phyloP scores from a whole-genome alignment of 1,140 invertebrate genomes.

The Drosophila serrata region DNA sequence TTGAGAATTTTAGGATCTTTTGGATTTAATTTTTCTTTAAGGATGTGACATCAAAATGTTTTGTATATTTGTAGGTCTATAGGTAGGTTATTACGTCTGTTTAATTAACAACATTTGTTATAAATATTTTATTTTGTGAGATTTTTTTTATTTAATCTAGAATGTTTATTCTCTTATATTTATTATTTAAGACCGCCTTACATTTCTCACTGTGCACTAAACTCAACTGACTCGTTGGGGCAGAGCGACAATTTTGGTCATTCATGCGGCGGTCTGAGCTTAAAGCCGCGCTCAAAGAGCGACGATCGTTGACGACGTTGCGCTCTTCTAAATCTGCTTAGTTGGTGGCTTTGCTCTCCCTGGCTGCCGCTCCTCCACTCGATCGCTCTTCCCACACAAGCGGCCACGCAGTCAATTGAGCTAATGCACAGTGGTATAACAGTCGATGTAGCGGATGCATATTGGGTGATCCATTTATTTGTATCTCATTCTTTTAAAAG shows the following conservation, averaged over 20 bases:
- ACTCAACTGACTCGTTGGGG: neutral
- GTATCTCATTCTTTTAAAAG: no score
- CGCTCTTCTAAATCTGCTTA: slow-evolving; percentile 4
- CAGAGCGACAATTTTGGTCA: slow-evolving; percentile 53
- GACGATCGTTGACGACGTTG: neutral
- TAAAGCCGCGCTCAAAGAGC: slow-evolving; percentile 16
- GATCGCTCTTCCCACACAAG: slow-evolving; percentile 31
- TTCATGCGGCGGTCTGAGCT: slow-evolving; percentile 37
- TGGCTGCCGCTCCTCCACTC: slow-evolving; percentile 1
- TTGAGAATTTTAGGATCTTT: neutral
- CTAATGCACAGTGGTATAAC: neutral
- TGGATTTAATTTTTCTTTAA: no score
- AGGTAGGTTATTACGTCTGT: no score
- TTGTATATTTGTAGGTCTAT: no score
- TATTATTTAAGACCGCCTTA: neutral
- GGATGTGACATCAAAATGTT: no score
- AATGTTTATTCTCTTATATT: no score
- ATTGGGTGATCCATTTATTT: no score
- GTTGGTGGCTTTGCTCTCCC: slow-evolving; percentile 1
- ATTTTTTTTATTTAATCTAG: no score
- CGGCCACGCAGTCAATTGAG: slow-evolving; percentile 17
- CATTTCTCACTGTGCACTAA: slow-evolving; percentile 13
- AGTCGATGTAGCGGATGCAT: neutral
- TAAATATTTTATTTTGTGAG: neutral
- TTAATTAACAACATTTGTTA: no score